Conservation (phyloP, 2,797 vertebrate genomes). For the Sus cebifrons region DNA sequence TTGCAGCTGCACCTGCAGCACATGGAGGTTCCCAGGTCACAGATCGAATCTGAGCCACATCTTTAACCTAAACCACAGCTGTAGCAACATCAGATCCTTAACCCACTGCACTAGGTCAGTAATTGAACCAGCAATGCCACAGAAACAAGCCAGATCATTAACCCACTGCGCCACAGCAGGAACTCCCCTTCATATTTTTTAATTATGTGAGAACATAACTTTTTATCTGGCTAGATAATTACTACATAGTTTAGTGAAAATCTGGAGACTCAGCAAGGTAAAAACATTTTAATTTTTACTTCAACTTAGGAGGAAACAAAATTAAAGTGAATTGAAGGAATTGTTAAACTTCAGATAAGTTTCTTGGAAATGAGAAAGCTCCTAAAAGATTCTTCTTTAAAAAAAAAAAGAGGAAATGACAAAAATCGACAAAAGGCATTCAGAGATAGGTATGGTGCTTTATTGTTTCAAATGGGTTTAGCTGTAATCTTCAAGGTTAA, state of each 20-base stretch:
- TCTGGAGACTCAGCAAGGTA: background rate
- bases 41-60: too few species aligned
- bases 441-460: background rate
- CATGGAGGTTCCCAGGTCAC: too few species aligned
- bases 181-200: background rate
- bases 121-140: too few species aligned
- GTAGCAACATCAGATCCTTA: too few species aligned
- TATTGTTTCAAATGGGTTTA: conserved; percentile 1
- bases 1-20: too few species aligned
- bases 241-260: background rate
- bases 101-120: too few species aligned
- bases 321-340: background rate
- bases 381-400: background rate
- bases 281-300: conserved; percentile 6
- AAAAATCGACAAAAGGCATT: conserved; percentile 22
- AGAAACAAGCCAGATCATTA: too few species aligned
- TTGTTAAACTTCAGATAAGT: background rate
- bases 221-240: background rate
- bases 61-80: too few species aligned
- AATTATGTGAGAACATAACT: background rate
- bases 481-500: background rate
- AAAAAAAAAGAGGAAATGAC: background rate
- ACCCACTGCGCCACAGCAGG: too few species aligned
- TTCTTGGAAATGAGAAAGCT: background rate
- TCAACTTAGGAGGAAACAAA: background rate